Percentiles rank a stretch among this genome's conserved stretches.
Evolutionary conservation across 2,113 vertebrate genomes (phyloP).

Genomic region (Chionodraco myersi): DNA sequence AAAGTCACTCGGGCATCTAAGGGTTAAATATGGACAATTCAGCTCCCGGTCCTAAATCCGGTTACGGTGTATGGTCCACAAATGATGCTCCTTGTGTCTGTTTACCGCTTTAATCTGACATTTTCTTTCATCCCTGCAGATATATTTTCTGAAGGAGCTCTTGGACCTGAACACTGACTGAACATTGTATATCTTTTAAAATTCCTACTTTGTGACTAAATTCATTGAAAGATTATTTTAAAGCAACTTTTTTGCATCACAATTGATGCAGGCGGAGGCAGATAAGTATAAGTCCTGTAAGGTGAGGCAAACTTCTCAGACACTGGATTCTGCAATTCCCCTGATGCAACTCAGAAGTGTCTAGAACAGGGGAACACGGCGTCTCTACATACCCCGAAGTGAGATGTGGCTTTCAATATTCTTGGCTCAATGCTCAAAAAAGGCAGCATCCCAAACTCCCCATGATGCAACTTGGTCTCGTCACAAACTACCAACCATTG

Average conservation of each 20-base stretch:
- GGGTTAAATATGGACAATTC: conserved; percentile 35
- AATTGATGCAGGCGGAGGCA: no score
- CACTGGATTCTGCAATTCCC: not conserved
- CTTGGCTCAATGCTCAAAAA: not conserved
- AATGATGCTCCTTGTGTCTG: conserved; percentile 49
- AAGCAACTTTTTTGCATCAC: not conserved
- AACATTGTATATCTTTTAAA: not conserved
- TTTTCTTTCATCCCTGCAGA: conserved; percentile 49
- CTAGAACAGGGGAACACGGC: not conserved
- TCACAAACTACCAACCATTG: not conserved
- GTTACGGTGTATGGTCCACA: conserved; percentile 30
- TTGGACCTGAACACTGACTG: not conserved
- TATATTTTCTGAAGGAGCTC: not conserved
- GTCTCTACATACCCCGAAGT: not conserved
- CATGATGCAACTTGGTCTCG: not conserved
- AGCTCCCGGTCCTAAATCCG: conserved; percentile 28
- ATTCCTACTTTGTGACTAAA: not conserved
- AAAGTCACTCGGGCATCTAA: no score
- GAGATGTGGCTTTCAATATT: not conserved
- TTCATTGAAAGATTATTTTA: not conserved
- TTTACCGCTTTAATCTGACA: conserved; percentile 48
- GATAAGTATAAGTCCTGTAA: not conserved
- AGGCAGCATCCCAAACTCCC: not conserved
- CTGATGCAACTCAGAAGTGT: not conserved
- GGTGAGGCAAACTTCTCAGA: not conserved